These are phyloP conservation scores for Sparidentex hasta DNA, from an alignment of 2,797 vertebrate species.

Conservation along the genomic window DNA sequence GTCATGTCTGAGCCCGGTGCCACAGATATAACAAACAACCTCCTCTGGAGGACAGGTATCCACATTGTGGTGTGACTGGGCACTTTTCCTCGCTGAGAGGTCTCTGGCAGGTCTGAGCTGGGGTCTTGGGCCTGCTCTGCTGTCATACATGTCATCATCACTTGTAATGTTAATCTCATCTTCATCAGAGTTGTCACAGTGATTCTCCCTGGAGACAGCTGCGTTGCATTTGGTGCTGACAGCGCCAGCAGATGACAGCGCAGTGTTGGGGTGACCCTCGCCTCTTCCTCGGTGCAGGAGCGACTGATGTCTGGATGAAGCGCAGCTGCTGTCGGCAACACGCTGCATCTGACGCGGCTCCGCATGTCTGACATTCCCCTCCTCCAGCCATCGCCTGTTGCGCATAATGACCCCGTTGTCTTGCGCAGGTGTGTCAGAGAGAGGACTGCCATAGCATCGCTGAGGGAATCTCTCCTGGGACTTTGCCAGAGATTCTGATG, in stretches of 20 bases:
- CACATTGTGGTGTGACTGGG: conserved; percentile 15
- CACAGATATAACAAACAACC: conserved; percentile 92
- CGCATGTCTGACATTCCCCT: conserved; percentile 75
- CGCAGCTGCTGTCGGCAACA: conserved; percentile 74
- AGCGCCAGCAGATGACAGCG: conserved; percentile 55
- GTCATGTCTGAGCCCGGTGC: conserved; percentile 79
- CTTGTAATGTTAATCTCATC: conserved; percentile 91
- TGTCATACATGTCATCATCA: conserved; percentile 78
- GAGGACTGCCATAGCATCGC: conserved; percentile 70
- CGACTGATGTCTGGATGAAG: conserved; percentile 67
- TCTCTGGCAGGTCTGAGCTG: conserved; percentile 56
- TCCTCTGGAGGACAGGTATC: conserved; percentile 65
- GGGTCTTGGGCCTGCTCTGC: conserved; percentile 30
- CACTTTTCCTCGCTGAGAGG: conserved; percentile 33
- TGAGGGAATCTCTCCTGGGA: conserved; percentile 77
- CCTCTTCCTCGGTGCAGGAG: conserved; percentile 68
- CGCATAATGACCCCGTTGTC: conserved; percentile 85
- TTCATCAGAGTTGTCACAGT: conserved; percentile 82
- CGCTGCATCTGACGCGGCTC: conserved; percentile 76
- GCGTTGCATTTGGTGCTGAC: conserved; percentile 50
- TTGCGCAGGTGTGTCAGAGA: conserved; percentile 80
- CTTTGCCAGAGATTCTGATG: conserved; percentile 73
- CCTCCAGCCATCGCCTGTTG: conserved; percentile 83
- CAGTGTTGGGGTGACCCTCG: conserved; percentile 57
- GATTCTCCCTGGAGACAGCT: conserved; percentile 49